Conservation (phyloP, 1,140 invertebrate species). For the Calycopis cecrops region DNA sequence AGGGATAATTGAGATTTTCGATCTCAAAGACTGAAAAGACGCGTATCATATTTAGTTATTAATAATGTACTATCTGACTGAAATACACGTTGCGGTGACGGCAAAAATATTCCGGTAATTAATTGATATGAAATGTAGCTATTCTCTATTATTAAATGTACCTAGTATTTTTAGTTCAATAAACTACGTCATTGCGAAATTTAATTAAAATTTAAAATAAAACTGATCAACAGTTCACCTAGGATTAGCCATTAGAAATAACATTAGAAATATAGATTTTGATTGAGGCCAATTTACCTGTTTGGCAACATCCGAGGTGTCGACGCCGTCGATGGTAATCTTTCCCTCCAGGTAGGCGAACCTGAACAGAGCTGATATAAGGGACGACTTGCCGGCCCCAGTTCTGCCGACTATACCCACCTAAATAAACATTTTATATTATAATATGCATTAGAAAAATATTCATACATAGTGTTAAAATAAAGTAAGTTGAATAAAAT, state of each 20-base stretch:
- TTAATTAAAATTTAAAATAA: too few relatives aligned
- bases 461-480: too few relatives aligned
- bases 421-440: slow-evolving; percentile 50
- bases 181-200: slow-evolving; percentile 3
- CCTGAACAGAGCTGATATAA: slow-evolving; percentile 83
- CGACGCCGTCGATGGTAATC: slow-evolving; percentile 79
- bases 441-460: too few relatives aligned
- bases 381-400: slow-evolving; percentile 85
- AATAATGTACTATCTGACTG: too few relatives aligned
- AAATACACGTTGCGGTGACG: too few relatives aligned
- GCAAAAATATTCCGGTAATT: too few relatives aligned
- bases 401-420: slow-evolving; percentile 80
- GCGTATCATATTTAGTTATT: background rate
- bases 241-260: too few relatives aligned
- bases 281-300: slow-evolving; percentile 54
- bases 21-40: slow-evolving; percentile 46
- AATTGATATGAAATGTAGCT: too few relatives aligned
- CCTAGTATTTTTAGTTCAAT: too few relatives aligned
- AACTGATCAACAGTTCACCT: too few relatives aligned
- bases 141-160: too few relatives aligned
- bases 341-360: slow-evolving; percentile 79
- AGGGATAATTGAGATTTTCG: slow-evolving; percentile 86
- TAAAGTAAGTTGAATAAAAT: too few relatives aligned
- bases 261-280: background rate
- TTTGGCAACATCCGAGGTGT: slow-evolving; percentile 73